A percentile compares a stretch with the other conserved stretches of the same genome.
Conservation (phyloP, 1,140 invertebrate species). For the Pararge aegeria region DNA sequence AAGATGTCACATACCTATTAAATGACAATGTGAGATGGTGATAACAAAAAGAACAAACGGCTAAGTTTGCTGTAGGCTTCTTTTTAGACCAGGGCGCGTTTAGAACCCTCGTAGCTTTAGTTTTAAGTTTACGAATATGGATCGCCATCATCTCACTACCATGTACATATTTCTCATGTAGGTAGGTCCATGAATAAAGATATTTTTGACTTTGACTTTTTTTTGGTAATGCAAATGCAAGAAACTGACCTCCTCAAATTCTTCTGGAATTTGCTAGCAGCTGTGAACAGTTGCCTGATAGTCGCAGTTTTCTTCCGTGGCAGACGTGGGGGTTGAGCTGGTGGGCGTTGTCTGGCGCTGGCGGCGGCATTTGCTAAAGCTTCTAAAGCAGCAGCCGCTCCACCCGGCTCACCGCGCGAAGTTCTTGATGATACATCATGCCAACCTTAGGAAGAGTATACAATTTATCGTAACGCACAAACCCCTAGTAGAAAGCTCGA, state of each 20-base stretch:
- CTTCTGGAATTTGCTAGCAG: conserved; percentile 97
- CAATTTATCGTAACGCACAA: background rate
- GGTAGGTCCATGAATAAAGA: no score
- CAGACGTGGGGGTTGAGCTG: conserved; percentile 74
- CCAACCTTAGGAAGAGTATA: conserved; percentile 82
- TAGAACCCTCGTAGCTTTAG: no score
- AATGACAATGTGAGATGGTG: no score
- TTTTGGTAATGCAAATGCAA: background rate
- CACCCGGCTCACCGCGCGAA: conserved; percentile 49
- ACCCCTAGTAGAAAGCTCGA: no score
- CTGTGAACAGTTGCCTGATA: conserved; percentile 96
- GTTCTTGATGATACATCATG: conserved; percentile 86
- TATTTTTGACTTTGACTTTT: no score
- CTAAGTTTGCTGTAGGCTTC: no score
- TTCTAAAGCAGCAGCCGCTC: conserved; percentile 49
- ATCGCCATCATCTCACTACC: no score
- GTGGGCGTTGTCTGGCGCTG: conserved; percentile 39
- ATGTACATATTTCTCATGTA: no score
- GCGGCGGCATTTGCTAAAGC: conserved; percentile 48
- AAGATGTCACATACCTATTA: no score
- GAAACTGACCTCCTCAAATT: conserved; percentile 87
- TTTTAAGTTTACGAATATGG: no score
- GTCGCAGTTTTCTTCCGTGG: conserved; percentile 91
- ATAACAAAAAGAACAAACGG: no score
- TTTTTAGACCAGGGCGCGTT: no score